Conservation (phyloP, 2,113 vertebrate genomes). For the Daubentonia madagascariensis region DNA sequence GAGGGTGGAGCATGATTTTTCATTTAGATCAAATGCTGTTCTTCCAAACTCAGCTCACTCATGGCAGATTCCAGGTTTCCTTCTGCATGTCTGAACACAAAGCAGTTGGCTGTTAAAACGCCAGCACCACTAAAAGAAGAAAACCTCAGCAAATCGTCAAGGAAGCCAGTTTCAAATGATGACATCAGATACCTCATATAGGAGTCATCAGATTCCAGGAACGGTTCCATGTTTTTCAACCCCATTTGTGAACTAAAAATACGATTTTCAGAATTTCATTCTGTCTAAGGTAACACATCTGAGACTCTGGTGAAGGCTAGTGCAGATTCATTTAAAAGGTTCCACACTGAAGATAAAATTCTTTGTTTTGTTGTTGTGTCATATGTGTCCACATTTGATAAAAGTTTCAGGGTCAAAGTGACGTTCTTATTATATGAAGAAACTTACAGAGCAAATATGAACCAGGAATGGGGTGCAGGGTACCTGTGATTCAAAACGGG, state of each 20-base stretch:
- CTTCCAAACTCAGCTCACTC: no score
- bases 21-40: rapidly evolving
- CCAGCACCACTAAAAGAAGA: background rate
- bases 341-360: rapidly evolving
- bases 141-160: no score
- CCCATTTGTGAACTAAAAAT: background rate
- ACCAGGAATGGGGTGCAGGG: rapidly evolving
- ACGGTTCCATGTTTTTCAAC: background rate
- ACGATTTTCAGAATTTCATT: background rate
- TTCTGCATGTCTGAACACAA: rapidly evolving
- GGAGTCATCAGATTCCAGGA: background rate
- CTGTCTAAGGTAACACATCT: background rate
- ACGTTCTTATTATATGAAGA: background rate
- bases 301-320: rapidly evolving
- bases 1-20: rapidly evolving
- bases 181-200: rapidly evolving
- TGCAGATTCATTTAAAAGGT: background rate
- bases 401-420: rapidly evolving
- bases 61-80: rapidly evolving
- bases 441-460: rapidly evolving
- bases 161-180: rapidly evolving
- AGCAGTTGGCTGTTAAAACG: rapidly evolving
- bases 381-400: rapidly evolving
- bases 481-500: rapidly evolving
- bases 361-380: rapidly evolving